A percentile compares a stretch with the other conserved stretches of the same genome.
phyloP scores from a whole-genome alignment of 2,888 invertebrate species.

The Cylloceria caligata region DNA sequence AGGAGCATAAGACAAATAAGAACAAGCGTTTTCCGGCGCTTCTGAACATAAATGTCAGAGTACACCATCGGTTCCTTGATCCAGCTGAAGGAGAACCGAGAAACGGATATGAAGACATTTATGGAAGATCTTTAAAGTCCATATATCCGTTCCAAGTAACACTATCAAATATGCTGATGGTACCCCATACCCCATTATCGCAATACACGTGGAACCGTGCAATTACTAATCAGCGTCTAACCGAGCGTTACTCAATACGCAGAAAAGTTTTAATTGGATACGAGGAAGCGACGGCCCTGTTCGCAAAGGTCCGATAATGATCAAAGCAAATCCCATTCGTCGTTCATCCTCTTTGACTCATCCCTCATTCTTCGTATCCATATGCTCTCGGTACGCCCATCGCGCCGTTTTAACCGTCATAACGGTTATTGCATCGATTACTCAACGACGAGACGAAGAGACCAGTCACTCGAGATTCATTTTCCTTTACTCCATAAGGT shows the following conservation, averaged over 20 bases:
- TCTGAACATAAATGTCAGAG: background rate
- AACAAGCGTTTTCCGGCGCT: background rate
- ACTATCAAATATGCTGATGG: background rate
- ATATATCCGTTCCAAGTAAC: background rate
- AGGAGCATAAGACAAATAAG: constrained; percentile 7
- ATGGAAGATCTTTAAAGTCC: background rate
- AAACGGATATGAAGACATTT: background rate
- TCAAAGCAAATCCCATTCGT: constrained; percentile 42
- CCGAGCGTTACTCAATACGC: background rate
- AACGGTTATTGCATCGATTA: constrained; percentile 54
- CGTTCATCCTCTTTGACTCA: constrained; percentile 10
- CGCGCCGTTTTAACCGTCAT: constrained; percentile 25
- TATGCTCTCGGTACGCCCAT: background rate
- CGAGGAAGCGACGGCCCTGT: constrained; percentile 3
- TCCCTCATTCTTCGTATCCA: constrained; percentile 25
- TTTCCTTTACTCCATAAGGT: background rate
- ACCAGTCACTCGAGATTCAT: constrained; percentile 25
- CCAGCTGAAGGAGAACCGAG: background rate
- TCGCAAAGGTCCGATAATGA: constrained; percentile 34
- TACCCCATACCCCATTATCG: background rate
- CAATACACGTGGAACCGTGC: background rate
- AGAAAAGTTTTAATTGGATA: constrained; percentile 54
- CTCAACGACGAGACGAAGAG: background rate
- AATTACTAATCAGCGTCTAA: constrained; percentile 25
- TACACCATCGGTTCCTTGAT: background rate